Percentiles rank a stretch among this genome's conserved stretches.
Conservation (phyloP, 2,113 vertebrate species). For the Grantiella picta region DNA sequence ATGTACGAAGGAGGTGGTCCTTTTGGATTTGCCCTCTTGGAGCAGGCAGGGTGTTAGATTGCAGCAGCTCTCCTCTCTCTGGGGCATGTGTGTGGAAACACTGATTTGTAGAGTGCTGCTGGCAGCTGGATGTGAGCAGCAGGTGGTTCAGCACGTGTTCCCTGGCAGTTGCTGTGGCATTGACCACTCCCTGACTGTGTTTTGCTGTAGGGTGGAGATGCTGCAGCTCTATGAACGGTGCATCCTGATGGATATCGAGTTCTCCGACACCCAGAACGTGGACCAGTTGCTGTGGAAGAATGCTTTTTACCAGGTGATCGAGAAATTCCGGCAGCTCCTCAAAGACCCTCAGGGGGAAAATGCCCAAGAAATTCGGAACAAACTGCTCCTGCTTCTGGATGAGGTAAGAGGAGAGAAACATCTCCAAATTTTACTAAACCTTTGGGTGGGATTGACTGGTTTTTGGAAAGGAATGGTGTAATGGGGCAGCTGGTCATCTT, state of each 20-base stretch:
- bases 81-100: neutral
- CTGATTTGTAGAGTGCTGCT: neutral
- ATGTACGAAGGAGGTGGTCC: neutral
- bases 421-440: neutral
- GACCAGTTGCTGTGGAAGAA: constrained; percentile 98
- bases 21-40: neutral
- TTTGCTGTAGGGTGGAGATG: constrained; percentile 82
- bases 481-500: neutral
- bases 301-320: constrained; percentile 96
- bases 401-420: constrained; percentile 76
- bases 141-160: neutral
- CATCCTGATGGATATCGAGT: constrained; percentile 91
- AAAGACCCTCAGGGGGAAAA: constrained; percentile 86
- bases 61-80: neutral
- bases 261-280: constrained; percentile 91
- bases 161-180: neutral
- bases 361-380: constrained; percentile 80
- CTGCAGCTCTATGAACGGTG: constrained; percentile 88
- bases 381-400: constrained; percentile 89
- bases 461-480: neutral
- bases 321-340: constrained; percentile 93
- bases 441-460: neutral
- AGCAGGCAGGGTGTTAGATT: neutral
- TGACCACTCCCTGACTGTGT: neutral
- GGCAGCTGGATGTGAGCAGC: neutral